phyloP scores from a whole-genome alignment of 2,113 vertebrate genomes.

The Rafetus swinhoei region DNA sequence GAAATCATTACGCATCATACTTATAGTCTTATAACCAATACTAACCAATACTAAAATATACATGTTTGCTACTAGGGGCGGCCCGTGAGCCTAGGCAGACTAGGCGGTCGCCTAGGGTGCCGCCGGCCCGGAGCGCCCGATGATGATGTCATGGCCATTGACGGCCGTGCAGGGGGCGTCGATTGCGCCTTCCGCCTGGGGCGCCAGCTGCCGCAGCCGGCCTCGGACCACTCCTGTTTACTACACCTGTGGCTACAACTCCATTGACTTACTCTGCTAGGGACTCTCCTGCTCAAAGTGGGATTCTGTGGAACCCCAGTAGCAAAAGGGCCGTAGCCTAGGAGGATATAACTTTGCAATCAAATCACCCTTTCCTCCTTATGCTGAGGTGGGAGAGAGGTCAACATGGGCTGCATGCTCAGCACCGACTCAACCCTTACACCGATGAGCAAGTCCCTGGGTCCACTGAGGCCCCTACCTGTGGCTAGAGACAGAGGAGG shows the following conservation, averaged over 20 bases:
- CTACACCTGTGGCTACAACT: neutral
- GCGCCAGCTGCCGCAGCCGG: too few species aligned
- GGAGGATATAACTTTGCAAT: neutral
- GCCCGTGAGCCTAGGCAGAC: too few species aligned
- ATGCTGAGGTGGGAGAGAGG: neutral
- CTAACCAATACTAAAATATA: too few species aligned
- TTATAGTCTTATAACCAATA: too few species aligned
- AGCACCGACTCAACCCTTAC: neutral
- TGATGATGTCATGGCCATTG: too few species aligned
- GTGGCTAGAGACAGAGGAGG: neutral
- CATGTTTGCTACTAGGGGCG: too few species aligned
- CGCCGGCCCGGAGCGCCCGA: too few species aligned
- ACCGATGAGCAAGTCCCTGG: neutral
- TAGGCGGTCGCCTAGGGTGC: too few species aligned
- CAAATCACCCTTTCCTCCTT: accelerated
- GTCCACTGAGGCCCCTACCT: neutral
- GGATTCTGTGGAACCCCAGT: neutral
- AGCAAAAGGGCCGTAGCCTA: neutral
- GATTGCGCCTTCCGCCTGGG: too few species aligned
- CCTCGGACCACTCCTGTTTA: too few species aligned
- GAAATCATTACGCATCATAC: too few species aligned
- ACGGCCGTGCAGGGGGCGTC: too few species aligned
- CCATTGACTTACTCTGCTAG: accelerated
- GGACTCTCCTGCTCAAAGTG: neutral
- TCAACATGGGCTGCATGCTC: neutral